Evolutionary conservation across 1,140 invertebrate genomes (phyloP), one percentile per base, ranked within the genome.

Genomic region (Rhopalosiphum maidis): DNA sequence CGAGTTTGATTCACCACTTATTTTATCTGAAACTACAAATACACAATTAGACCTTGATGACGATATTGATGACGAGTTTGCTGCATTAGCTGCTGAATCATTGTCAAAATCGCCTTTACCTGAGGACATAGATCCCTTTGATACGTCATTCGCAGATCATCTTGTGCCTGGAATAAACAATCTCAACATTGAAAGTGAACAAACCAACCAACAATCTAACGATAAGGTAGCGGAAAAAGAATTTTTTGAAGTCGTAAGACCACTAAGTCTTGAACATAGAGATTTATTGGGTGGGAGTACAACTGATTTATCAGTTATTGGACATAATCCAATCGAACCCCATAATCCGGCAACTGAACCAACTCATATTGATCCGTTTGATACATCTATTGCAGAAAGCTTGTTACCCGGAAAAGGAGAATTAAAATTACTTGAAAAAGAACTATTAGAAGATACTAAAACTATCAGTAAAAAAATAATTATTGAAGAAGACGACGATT

Each of bases 91-190:
- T 60, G 96, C 96, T 43, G 97, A 97, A 95, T 97, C 97, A 68
- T 94, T 93, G 46, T 89, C 90, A 3, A 91, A 94, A 82, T 88
- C 93, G 4, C 90, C 77, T 37, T 60, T 93, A 37, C 82, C 91
- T 0, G 91, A 94, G 88, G 83, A 94, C 46, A n/a, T 93, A 37
- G 98, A 98, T 96, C 98, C 98, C 0, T 98, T 98, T 94, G 98
- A 98, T 94, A 98, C 98, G 22, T 96, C 97, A 87, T 98, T 98
- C 95, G 97, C 97, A 0, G 97, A 97, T 77, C 97, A 97, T 94
- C 96, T 98, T 82, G 95, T 98, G 87, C 97, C 97, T 21, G 96
- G 96, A 60, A 96, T 97, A 95, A 95, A 96, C 48, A 96, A 97
- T 95, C 94, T 96, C 43, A 96, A 96, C 94, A 95, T 11, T 51